These are phyloP conservation scores for Lates calcarifer DNA, from an alignment of 2,113 vertebrate species.

Conservation along the genomic window DNA sequence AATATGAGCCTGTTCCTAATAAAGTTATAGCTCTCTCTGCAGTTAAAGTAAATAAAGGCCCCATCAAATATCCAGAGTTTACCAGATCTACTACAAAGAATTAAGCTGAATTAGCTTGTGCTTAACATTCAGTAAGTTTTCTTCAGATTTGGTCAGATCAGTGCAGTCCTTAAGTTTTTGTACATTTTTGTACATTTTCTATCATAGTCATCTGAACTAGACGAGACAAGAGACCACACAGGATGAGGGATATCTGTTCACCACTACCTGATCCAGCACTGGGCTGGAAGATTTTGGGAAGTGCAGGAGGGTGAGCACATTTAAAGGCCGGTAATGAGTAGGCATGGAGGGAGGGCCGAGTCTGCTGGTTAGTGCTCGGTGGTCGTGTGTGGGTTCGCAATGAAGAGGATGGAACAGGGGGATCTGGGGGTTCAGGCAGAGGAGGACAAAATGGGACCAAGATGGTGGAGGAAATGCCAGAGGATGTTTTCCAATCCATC, in stretches of 20 bases:
- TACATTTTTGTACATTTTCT: no score
- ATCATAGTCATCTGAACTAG: not conserved
- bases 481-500: slow-evolving; percentile 57
- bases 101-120: not conserved
- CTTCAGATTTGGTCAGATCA: not conserved
- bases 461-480: slow-evolving; percentile 61
- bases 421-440: slow-evolving; percentile 44
- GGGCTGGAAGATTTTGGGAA: slow-evolving; percentile 86
- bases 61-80: no score
- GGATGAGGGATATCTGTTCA: not conserved
- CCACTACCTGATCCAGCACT: slow-evolving; percentile 79
- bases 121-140: not conserved
- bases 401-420: slow-evolving; percentile 31
- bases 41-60: no score
- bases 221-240: slow-evolving; percentile 8
- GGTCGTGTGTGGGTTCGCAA: slow-evolving; percentile 25
- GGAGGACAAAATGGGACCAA: slow-evolving; percentile 47
- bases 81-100: not conserved
- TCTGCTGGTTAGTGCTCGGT: slow-evolving; percentile 28
- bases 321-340: slow-evolving; percentile 78
- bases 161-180: no score
- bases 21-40: no score
- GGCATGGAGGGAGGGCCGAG: slow-evolving; percentile 67
- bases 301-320: slow-evolving; percentile 79
- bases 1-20: no score